phyloP scores from a whole-genome alignment of 1,140 invertebrate genomes.

The Drosophila murphyi region DNA sequence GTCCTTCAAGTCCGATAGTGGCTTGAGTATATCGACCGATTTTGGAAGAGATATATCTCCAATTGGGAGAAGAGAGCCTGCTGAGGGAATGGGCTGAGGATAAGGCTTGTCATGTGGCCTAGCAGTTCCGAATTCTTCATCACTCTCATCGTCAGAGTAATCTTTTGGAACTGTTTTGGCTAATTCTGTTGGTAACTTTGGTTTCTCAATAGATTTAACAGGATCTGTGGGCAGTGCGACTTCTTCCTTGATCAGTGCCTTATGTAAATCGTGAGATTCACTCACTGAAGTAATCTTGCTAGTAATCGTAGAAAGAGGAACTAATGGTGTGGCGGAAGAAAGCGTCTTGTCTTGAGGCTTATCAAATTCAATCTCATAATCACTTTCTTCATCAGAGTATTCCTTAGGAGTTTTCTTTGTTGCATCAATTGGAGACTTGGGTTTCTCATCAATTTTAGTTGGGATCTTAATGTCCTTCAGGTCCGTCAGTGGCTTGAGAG shows the following conservation, averaged over 20 bases:
- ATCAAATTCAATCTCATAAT: constrained; percentile 16
- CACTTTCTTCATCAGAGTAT: constrained; percentile 38
- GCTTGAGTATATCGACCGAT: no score
- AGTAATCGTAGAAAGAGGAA: neutral
- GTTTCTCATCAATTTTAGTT: constrained; percentile 22
- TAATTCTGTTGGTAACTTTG: neutral
- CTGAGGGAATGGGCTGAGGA: no score
- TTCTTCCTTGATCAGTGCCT: neutral
- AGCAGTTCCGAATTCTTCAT: no score
- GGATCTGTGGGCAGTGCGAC: neutral
- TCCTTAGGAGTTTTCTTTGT: neutral
- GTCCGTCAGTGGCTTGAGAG: neutral
- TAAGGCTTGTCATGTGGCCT: no score
- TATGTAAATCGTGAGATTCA: neutral
- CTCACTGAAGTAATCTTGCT: neutral
- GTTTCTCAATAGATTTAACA: constrained; percentile 13
- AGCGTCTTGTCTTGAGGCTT: constrained; percentile 15
- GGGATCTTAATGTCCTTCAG: constrained; percentile 5
- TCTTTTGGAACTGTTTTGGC: neutral
- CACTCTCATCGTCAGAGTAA: no score
- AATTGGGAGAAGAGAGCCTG: no score
- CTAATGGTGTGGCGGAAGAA: neutral
- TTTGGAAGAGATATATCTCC: no score
- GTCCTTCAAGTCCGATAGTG: no score
- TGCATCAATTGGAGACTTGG: constrained; percentile 6